phyloP scores from a whole-genome alignment of 2,888 invertebrate genomes.

The Aspidapion aeneum region DNA sequence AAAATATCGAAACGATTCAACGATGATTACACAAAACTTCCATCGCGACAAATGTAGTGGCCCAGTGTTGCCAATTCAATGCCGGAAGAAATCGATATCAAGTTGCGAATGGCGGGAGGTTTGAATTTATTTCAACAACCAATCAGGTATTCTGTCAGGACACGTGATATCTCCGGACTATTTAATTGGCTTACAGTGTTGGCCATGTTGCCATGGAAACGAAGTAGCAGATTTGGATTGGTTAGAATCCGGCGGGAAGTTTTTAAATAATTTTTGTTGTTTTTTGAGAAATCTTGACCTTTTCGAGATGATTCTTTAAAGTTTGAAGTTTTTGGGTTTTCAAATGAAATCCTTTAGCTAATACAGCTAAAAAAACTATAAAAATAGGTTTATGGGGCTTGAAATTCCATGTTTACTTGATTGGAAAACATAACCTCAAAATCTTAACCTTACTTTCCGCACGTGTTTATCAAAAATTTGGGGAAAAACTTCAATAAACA shows the following conservation, averaged over 20 bases:
- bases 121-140: conserved; percentile 30
- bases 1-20: conserved; percentile 2
- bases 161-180: conserved; percentile 29
- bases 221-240: conserved; percentile 25
- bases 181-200: conserved; percentile 31
- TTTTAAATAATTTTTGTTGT: background rate
- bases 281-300: background rate
- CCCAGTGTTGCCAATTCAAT: conserved; percentile 29
- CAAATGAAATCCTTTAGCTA: too few relatives aligned
- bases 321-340: too few relatives aligned
- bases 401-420: too few relatives aligned
- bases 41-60: conserved; percentile 8
- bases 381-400: too few relatives aligned
- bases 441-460: background rate
- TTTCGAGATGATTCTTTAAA: background rate
- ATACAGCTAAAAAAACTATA: too few relatives aligned
- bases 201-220: conserved; percentile 34
- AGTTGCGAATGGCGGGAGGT: conserved; percentile 32
- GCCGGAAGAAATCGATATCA: conserved; percentile 8
- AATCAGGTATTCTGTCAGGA: conserved; percentile 23
- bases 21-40: conserved; percentile 8
- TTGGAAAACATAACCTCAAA: background rate
- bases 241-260: conserved; percentile 12
- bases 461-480: background rate
- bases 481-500: background rate